Evolutionary conservation across 2,797 vertebrate species (phyloP), one percentile per base, ranked within the genome.

Genomic region (Aselliscus stoliczkanus): DNA sequence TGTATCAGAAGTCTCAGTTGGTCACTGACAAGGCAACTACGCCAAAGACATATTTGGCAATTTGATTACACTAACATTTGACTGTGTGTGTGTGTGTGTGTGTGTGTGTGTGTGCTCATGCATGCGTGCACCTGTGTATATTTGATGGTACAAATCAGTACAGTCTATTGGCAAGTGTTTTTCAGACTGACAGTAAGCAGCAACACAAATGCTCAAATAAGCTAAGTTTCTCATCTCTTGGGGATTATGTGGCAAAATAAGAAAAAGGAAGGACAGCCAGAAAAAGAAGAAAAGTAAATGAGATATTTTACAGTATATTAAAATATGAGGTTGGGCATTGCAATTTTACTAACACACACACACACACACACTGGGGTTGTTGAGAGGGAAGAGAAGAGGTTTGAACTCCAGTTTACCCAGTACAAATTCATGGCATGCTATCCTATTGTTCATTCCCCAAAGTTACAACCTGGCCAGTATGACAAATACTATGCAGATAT

Each of bases 11-110:
- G 85, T 37, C 72, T 82, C 96, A 96, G 79, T 64, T 85, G 88
- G 70, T 85, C 77, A 52, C 72, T 23, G 50, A 87, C 52, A 27
- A 92, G n/a, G 72, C 60, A 84, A n/a, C 37, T 62, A 7, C 69
- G 81, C 80, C 92, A 87, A 90, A 95, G 89, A 64, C 34, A 50
- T 77, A 69, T 27, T 27, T 83, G 92, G 67, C 90, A 80, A 62
- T 86, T 79, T 80, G 79, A 21, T 70, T 60, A 83, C 79, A 88
- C 13, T 86, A 87, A 77, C 91, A 60, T 80, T 70, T 60, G 17
- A 69, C 3, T 29, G 0, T 18, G 7, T 67, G 18, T 42, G 18
- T n/a, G 47, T 29, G 12, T 21, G 11, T 56, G 29, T 23, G 21
- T 70, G 85, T 50, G 31, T 60, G 42, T n/a, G 17, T 44, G 13